Evolutionary conservation across 1,140 invertebrate species (phyloP).

Genomic region (Drosophila bifasciata): DNA sequence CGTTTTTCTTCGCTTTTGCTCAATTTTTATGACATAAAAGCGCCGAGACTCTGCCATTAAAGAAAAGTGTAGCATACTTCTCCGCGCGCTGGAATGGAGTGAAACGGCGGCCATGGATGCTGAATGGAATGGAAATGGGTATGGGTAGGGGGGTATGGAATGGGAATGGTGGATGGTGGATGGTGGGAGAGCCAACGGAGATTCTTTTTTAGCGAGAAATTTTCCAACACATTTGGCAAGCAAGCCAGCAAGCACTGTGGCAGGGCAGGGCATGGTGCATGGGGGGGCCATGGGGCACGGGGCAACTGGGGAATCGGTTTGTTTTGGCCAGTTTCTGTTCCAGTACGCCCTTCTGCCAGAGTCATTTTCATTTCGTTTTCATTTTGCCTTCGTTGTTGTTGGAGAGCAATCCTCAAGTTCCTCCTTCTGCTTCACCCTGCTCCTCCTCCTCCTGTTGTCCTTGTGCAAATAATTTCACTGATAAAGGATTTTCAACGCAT

Average conservation of each 20-base stretch:
- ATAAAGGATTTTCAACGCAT: constrained; percentile 82
- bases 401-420: neutral
- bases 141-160: constrained; percentile 6
- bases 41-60: constrained; percentile 70
- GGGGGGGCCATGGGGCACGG: neutral
- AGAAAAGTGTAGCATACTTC: constrained; percentile 77
- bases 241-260: constrained; percentile 16
- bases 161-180: constrained; percentile 6
- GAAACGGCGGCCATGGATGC: constrained; percentile 10
- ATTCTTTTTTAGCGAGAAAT: constrained; percentile 66
- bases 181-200: constrained; percentile 18
- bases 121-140: constrained; percentile 15
- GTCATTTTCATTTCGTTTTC: constrained; percentile 37
- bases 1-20: constrained; percentile 26
- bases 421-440: constrained; percentile 2
- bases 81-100: constrained; percentile 32
- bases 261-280: neutral
- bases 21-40: constrained; percentile 79
- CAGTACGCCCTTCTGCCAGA: constrained; percentile 35
- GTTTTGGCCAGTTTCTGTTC: constrained; percentile 59
- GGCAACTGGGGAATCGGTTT: constrained; percentile 55
- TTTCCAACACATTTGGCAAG: constrained; percentile 79
- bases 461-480: constrained; percentile 79
- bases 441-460: constrained; percentile 45
- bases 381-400: constrained; percentile 16